These are phyloP conservation scores for Micrastur ruficollis DNA, from an alignment of 2,797 vertebrate genomes.

Conservation along the genomic window DNA sequence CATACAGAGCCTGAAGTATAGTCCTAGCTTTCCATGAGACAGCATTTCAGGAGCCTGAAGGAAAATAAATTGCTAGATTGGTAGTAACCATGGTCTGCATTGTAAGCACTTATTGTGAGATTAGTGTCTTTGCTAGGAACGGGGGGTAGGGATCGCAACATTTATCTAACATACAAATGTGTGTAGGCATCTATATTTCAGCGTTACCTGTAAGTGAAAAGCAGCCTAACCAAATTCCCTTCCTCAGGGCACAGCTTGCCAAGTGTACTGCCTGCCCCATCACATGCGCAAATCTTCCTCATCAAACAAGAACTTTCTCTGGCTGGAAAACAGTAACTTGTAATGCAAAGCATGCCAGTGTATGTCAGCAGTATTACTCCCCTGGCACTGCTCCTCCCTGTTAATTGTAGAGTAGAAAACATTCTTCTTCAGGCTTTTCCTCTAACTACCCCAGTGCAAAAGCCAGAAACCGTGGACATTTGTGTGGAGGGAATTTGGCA, in stretches of 20 bases:
- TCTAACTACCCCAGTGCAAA: constrained; percentile 10
- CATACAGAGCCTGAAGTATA: not conserved
- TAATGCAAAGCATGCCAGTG: not conserved
- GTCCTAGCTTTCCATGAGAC: not conserved
- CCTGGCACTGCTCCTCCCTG: constrained; percentile 39
- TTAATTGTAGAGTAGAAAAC: constrained; percentile 50
- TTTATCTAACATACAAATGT: not conserved
- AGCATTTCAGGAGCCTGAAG: not conserved
- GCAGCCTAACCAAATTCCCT: not conserved
- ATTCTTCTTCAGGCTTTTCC: constrained; percentile 61
- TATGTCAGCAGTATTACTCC: constrained; percentile 19
- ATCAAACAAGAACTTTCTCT: constrained; percentile 39
- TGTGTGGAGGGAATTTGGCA: constrained; percentile 67
- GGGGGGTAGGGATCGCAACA: not conserved
- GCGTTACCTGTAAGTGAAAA: not conserved
- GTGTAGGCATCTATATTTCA: not conserved
- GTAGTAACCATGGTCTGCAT: not conserved
- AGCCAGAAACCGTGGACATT: constrained; percentile 52
- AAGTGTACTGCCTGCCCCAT: not conserved
- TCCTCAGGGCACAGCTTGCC: not conserved
- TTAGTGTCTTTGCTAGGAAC: not conserved
- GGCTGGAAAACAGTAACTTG: constrained; percentile 25
- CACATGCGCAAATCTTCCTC: not conserved
- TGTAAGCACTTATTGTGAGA: not conserved
- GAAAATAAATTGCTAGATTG: not conserved